A percentile compares a stretch with the other conserved stretches of the same genome.
phyloP scores from a whole-genome alignment of 2,113 vertebrate genomes.

The Sciurus niger region DNA sequence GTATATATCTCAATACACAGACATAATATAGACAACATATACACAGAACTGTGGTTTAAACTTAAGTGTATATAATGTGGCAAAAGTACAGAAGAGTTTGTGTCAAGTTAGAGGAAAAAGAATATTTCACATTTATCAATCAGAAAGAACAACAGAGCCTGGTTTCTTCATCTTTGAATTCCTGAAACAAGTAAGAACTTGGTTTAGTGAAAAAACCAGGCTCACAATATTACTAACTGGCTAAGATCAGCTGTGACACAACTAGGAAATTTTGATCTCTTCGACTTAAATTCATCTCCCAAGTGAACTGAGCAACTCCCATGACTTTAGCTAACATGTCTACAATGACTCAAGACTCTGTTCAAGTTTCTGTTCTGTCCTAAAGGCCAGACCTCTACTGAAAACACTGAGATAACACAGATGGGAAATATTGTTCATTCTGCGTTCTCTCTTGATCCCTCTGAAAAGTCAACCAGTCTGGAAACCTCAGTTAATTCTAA shows the following conservation, averaged over 20 bases:
- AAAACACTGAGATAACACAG: not conserved
- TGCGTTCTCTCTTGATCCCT: not conserved
- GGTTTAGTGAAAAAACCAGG: not conserved
- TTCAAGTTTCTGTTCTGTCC: slow-evolving; percentile 28
- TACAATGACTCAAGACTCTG: not conserved
- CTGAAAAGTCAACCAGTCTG: not conserved
- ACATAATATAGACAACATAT: not conserved
- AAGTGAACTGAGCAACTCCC: not conserved
- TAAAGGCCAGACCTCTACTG: not conserved
- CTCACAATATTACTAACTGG: not conserved
- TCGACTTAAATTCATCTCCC: slow-evolving; percentile 29
- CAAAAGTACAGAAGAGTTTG: not conserved
- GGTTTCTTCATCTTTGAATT: slow-evolving; percentile 30
- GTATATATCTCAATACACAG: slow-evolving; percentile 21
- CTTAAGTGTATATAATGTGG: not conserved
- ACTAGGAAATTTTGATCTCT: not conserved
- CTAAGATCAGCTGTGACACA: not conserved
- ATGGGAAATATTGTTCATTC: not conserved
- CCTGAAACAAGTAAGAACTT: slow-evolving; percentile 32
- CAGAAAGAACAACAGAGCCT: slow-evolving; percentile 26
- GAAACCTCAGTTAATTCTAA: slow-evolving; percentile 48
- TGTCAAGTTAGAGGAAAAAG: not conserved
- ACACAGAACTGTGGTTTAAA: slow-evolving; percentile 11
- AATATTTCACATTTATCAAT: slow-evolving; percentile 32
- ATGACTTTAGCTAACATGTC: not conserved